phyloP scores from a whole-genome alignment of 2,113 vertebrate genomes.

The Piprites chloris region DNA sequence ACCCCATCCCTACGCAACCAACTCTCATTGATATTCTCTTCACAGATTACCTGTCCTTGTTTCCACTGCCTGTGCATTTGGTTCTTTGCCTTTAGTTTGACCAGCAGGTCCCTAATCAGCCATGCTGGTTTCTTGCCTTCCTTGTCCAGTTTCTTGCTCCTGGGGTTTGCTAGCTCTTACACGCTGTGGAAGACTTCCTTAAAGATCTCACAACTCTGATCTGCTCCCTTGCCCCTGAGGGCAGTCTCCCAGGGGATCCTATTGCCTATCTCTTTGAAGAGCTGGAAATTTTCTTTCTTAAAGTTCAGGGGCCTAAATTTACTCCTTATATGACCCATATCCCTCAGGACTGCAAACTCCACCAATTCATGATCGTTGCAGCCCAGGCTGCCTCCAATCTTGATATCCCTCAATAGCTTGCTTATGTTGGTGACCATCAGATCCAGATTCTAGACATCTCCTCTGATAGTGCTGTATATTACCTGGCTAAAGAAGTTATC shows the following conservation, averaged over 20 bases:
- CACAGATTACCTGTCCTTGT: neutral
- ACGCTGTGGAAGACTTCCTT: neutral
- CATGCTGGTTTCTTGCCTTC: neutral
- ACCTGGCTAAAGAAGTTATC: neutral
- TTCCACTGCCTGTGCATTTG: neutral
- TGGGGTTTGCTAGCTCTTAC: neutral
- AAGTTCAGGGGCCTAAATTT: neutral
- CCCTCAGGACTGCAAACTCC: neutral
- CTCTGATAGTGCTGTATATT: neutral
- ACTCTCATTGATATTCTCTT: neutral
- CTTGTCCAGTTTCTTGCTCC: neutral
- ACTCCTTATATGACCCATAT: neutral
- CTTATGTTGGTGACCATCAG: neutral
- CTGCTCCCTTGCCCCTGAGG: neutral
- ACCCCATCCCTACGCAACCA: accelerated
- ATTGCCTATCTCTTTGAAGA: neutral
- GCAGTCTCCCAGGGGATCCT: neutral
- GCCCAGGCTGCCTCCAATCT: neutral
- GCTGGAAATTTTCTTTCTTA: neutral
- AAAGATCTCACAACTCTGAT: neutral
- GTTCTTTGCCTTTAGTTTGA: neutral
- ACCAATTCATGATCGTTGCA: neutral
- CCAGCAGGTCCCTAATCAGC: neutral
- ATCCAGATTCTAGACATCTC: neutral
- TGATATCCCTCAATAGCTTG: neutral